phyloP scores from a whole-genome alignment of 2,113 vertebrate species.

The Noturus placidus region DNA sequence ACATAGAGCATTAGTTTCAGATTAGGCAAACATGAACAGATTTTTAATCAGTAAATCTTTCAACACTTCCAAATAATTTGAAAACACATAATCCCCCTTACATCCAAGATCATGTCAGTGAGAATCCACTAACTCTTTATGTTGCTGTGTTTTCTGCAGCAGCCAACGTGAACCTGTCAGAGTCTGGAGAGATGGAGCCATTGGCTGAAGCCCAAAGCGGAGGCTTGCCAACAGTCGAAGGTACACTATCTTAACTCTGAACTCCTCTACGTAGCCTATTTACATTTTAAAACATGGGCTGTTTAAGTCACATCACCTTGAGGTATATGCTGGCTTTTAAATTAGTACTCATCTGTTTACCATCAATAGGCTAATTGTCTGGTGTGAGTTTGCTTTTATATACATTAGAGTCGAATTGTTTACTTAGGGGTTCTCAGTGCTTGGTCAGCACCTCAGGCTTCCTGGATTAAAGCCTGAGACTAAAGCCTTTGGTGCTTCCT shows the following conservation, averaged over 20 bases:
- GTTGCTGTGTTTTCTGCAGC: slow-evolving; percentile 43
- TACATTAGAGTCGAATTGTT: neutral
- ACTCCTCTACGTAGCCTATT: neutral
- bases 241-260: slow-evolving; percentile 60
- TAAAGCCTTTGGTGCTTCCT: neutral
- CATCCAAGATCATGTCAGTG: slow-evolving; percentile 12
- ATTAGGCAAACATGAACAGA: neutral
- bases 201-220: slow-evolving; percentile 73
- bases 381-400: slow-evolving; percentile 23
- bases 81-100: neutral
- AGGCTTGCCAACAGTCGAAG: slow-evolving; percentile 79
- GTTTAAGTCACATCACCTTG: neutral
- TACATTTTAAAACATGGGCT: neutral
- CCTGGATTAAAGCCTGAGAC: neutral
- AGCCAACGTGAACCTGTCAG: slow-evolving; percentile 74
- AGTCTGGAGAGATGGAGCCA: slow-evolving; percentile 72
- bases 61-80: slow-evolving; percentile 28
- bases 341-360: slow-evolving; percentile 14
- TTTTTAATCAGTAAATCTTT: slow-evolving; percentile 22
- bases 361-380: slow-evolving; percentile 20
- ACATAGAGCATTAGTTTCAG: slow-evolving; percentile 15
- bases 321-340: neutral
- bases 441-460: neutral
- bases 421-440: neutral
- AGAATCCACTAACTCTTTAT: slow-evolving; percentile 37